Conservation (phyloP, 2,797 vertebrate species). For the Dromococcyx pavoninus region DNA sequence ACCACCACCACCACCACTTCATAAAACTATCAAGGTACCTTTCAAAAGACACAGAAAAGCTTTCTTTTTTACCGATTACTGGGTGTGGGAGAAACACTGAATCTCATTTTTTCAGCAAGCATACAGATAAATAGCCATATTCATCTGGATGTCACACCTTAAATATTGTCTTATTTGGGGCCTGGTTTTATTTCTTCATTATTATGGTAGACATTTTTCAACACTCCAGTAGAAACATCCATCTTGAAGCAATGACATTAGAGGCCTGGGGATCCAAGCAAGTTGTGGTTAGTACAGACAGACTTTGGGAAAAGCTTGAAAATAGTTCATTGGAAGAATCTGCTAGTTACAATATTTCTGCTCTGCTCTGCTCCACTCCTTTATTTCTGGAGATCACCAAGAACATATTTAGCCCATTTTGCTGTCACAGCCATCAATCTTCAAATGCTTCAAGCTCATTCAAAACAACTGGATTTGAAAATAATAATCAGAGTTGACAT, state of each 20-base stretch:
- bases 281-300: not conserved
- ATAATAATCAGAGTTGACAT: not conserved
- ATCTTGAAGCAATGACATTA: not conserved
- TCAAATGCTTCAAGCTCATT: not conserved
- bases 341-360: not conserved
- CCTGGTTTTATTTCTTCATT: not conserved
- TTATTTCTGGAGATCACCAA: not conserved
- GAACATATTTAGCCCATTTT: not conserved
- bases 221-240: not conserved
- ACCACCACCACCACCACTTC: fast-evolving
- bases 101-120: not conserved
- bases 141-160: not conserved
- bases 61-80: not conserved
- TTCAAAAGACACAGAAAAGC: not conserved
- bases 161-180: not conserved
- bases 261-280: not conserved
- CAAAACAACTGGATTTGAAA: not conserved
- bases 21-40: not conserved
- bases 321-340: not conserved
- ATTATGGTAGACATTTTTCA: not conserved
- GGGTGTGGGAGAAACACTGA: not conserved
- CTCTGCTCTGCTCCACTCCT: not conserved
- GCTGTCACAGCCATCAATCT: not conserved
- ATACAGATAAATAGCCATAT: not conserved
- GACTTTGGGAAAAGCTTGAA: not conserved